Evolutionary conservation across 35 echinoderm and acorn worm species (phyloP), one percentile per base, ranked within the genome.

Genomic region (Anneissia japonica): DNA sequence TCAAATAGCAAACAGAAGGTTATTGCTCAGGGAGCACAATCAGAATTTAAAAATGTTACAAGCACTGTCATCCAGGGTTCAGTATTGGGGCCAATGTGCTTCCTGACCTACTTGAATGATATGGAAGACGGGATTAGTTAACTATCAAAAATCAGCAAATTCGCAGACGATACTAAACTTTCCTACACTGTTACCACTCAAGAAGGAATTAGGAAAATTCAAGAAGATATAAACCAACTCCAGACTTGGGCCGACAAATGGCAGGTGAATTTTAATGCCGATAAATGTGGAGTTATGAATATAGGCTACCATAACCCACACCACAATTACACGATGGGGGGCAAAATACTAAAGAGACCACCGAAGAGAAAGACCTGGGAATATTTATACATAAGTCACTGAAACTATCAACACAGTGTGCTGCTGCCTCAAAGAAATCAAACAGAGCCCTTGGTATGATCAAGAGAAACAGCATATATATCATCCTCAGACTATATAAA

Each of bases 131-230:
- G 40, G 4, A 43, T 43, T 6, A 43, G 40, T 43, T 4, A 4
- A 43, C 84, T 73, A 19, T 83, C 38, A 4, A 80, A 38, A 45
- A 32, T 75, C 4, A 77, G 80, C 30, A 90, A 84, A 73, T 84
- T 90, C 84, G 88, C 81, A 0, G 88, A 84, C 84, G 81, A 90
- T 41, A 90, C 88, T 11, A 90, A 90, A 74, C 21, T 90, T 1
- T 38, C 34, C n/a, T 36, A 35, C 5, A 21, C 46, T 36, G 30
- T 81, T 36, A 14, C 40, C 14, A 43, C 40, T 6, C 4, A 43
- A 43, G 14, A 43, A 4, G 14, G 40, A 4, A 6, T n/a, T n/a
- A n/a, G n/a, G n/a, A n/a, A n/a, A n/a, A 43, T 43, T 4, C 40
- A 43, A 43, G 14, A 14, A 43, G 40, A 43, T 43, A 43, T 43